Evolutionary conservation across 2,888 invertebrate genomes (phyloP), one percentile per base, ranked within the genome.

Genomic region (Ophion costatus): DNA sequence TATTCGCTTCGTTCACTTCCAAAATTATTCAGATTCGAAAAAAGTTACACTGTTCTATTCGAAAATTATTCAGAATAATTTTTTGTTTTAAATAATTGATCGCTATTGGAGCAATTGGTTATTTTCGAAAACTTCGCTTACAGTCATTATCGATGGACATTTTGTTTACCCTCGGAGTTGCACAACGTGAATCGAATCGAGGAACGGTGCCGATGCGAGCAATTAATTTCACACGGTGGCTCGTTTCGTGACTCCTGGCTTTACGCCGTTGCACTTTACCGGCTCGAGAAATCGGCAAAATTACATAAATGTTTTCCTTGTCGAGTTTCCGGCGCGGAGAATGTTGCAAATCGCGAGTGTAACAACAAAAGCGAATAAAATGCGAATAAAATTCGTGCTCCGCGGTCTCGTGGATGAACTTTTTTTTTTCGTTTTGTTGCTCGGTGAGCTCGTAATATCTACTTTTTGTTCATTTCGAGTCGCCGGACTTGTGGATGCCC

Each of bases 251-350:
- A 74, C 63, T 78, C 57, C 69, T n/a, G 56, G 57, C 63, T 57
- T 81, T 69, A 75, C 74, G 33, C 51, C 51, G 75, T 22, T 78
- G 73, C 78, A 63, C 71, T 61, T 57, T 67, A 61, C 38, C 24
- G 77, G 45, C 63, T 79, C 71, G 79, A 56, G 79, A 79, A 67
- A 59, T 76, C 71, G 38, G 38, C 71, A 67, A 71, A 76, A 80
- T 84, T 71, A 83, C 80, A 83, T 76, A 83, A 80, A 80, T 61
- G 51, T 24, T 66, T 66, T 61, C 71, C 76, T 80, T 76, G 76
- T 83, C 76, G 76, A 57, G 29, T 63, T 79, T 79, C 61, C 83
- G 74, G 69, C 42, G 77, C 59, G 66, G 20, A 64, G 76, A 70
- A 57, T 24, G 64, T 79, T 59, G 59, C 63, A 71, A 38, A 71